Base-by-base conservation (phyloP, 2,888 invertebrate genomes). In the Balanococcus diminutus region DNA sequence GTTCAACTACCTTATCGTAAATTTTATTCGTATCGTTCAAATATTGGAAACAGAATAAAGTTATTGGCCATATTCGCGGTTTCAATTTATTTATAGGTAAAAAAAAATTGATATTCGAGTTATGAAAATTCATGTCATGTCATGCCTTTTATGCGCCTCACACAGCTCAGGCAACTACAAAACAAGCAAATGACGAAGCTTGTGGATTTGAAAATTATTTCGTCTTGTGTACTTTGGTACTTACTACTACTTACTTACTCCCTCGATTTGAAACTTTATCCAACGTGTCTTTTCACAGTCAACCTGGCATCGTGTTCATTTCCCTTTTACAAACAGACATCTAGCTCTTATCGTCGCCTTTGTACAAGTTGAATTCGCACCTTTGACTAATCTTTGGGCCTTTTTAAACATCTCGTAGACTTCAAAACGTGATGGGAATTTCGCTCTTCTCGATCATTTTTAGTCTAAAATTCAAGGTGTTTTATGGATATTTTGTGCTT, bases 391-490 rank as follows among this genome's bases (percentile, higher is more conserved):
- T 61, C 61, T 22, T 61, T 61, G 8, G 25, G 25, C 8, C 61
- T 22, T 22, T 61, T 61, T 22, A 14, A 46, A 46, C 46, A 46
- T 42, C 42, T 14, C 46, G n/a, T n/a, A 46, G 46, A 46, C n/a
- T 46, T n/a, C 25, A 72, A 72, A 31, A 72, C 72, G 32, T 72
- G 72, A 72, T 72, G 16, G 32, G 72, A 72, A 72, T 72, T 72
- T 31, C 16, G 31, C n/a, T 72, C 8, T 36, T n/a, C 46, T 46
- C 3, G n/a, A n/a, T n/a, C n/a, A n/a, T 28, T 72, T 32, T 72
- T 16, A n/a, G 25, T 25, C 3, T 72, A 32, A 32, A 72, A 72
- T 72, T 72, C 32, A 6, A 72, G 72, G 14, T 72, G 28, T 72
- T 14, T n/a, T n/a, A n/a, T n/a, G n/a, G n/a, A n/a, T n/a, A 22